Base-by-base conservation (phyloP, 2,797 vertebrate species). In the Mormyrus hasselquistii region DNA sequence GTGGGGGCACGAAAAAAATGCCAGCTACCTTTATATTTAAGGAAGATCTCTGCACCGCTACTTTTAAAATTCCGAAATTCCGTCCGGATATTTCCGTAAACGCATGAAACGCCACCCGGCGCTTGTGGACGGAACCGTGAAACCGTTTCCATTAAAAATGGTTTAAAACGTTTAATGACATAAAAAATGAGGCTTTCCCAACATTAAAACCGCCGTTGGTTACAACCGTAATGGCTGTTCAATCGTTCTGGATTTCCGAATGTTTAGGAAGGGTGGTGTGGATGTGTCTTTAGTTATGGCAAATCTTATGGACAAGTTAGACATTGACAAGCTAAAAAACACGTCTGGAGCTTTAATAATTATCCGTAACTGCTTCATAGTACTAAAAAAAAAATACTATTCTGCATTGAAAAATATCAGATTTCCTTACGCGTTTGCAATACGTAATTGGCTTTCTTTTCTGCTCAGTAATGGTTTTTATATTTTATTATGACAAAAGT, bases 11-110 rank as follows among this genome's bases (percentile, higher is more conserved):
- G 12, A 52, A 85, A 88, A 90, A 88, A 86, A 86, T 59, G 76
- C 49, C 89, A 90, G 79, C 89, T 91, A 90, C 90, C 53, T 91
- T 91, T 91, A 89, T n/a, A 62, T 92, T 62, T 88, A 59, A 91
- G 29, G 12, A 89, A 87, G 91, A 90, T 22, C 8, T 85, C n/a
- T 22, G 47, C 22, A 84, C 79, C 7, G 79, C 44, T 84, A 50
- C 19, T n/a, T 84, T 84, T 79, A 59, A 79, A 44, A 79, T 9
- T 47, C 38, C 73, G 73, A 79, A 44, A 79, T n/a, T 47, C 38
- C 73, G 73, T n/a, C 34, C 19, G 76, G 76, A 85, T 52, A 50
- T 85, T 25, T 85, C 22, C 10, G 22, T 16, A 52, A 29, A 25
- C 10, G 10, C 49, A 14, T 29, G 49, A 85, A 25, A 52, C n/a